Evolutionary conservation across 1,140 invertebrate genomes (phyloP).

Genomic region (Vanessa tameamea): DNA sequence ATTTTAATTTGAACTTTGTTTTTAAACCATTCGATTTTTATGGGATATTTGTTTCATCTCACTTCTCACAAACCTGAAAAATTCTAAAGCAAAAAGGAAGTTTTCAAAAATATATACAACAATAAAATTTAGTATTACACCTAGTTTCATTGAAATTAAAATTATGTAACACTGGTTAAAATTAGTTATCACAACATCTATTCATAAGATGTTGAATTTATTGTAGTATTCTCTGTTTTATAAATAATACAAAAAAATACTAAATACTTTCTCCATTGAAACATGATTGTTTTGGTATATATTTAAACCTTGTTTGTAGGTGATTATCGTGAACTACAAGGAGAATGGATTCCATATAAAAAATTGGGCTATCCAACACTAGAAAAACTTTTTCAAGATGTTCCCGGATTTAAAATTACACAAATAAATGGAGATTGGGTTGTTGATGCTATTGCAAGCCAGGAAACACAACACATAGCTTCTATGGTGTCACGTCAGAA

Average conservation of each 20-base stretch:
- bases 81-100: too few species aligned
- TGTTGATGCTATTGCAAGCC: constrained; percentile 79
- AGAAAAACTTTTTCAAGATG: constrained; percentile 80
- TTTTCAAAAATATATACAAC: too few species aligned
- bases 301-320: constrained; percentile 42
- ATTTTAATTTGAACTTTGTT: too few species aligned
- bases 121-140: too few species aligned
- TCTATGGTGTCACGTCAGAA: constrained; percentile 83
- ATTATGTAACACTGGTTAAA: too few species aligned
- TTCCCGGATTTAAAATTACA: constrained; percentile 77
- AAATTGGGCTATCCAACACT: constrained; percentile 81
- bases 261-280: not conserved
- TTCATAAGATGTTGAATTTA: too few species aligned
- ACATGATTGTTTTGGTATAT: not conserved
- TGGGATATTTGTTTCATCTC: too few species aligned
- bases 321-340: constrained; percentile 82
- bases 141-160: too few species aligned
- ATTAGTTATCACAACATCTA: too few species aligned
- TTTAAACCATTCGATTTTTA: too few species aligned
- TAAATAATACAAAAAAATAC: not conserved
- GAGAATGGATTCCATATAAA: constrained; percentile 82
- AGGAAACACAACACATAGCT: constrained; percentile 82
- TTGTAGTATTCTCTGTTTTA: not conserved
- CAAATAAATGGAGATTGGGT: constrained; percentile 74
- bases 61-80: too few species aligned